Evolutionary conservation across 2,797 vertebrate species (phyloP).

Genomic region (Megaceryle alcyon): DNA sequence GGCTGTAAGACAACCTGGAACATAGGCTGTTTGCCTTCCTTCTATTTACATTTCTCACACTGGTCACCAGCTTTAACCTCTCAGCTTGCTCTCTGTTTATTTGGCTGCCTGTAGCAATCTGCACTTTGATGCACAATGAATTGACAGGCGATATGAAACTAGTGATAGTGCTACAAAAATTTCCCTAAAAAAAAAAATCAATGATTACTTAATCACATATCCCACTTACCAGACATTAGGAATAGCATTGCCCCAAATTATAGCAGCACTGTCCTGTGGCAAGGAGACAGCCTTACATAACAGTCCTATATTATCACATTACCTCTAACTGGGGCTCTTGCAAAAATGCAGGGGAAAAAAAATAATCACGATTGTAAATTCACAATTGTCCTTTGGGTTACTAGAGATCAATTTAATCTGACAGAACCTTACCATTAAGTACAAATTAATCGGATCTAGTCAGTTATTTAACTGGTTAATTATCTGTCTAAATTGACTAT

Average conservation of each 20-base stretch:
- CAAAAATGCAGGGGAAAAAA: neutral
- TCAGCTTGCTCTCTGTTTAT: neutral
- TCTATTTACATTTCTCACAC: neutral
- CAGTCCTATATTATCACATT: neutral
- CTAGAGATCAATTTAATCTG: neutral
- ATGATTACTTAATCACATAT: conserved; percentile 39
- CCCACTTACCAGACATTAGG: neutral
- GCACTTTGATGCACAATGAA: neutral
- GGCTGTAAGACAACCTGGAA: neutral
- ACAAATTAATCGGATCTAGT: neutral
- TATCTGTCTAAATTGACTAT: neutral
- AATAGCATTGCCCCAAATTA: neutral
- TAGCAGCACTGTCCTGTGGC: conserved; percentile 1
- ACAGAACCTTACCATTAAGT: neutral
- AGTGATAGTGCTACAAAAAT: neutral
- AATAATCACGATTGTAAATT: neutral
- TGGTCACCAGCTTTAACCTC: neutral
- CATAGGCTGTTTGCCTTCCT: neutral
- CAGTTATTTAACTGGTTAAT: conserved; percentile 1
- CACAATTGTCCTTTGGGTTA: neutral
- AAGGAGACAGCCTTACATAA: conserved; percentile 55
- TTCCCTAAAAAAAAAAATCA: neutral
- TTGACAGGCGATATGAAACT: conserved; percentile 45
- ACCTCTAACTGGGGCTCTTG: neutral
- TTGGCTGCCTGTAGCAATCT: neutral